Base-by-base conservation (phyloP, 2,113 vertebrate genomes). In the Lophura nycthemera region DNA sequence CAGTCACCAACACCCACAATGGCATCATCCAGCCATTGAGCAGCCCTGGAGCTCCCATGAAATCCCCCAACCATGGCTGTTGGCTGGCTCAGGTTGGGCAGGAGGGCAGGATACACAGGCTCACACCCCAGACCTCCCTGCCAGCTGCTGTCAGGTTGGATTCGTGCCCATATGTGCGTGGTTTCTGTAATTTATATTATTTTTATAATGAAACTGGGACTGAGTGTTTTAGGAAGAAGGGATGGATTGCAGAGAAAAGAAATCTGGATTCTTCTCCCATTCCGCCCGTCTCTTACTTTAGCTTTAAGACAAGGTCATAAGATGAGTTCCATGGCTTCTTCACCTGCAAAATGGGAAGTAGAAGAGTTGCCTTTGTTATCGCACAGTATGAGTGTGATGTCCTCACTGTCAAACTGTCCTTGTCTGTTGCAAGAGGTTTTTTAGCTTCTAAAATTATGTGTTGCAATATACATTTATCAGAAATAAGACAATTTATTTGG, bases 341-440 rank as follows among this genome's bases (percentile, higher is more conserved):
- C 29, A 30, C 69, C 59, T 73, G 48, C 47, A 80, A 92, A 84
- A 82, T 52, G 42, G 73, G 94, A 89, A 83, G 43, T 81, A 92
- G 54, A 84, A 12, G 15, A 50, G 19, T 59, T 90, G 14, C 24
- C 56, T 71, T 25, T 2, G 2, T 45, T 77, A 43, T n/a, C 70
- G 63, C 1, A 3, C 50, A 29, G 21, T 60, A 24, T 9, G 20
- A 17, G 52, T 1, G 1, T 64, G 47, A 75, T 81, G 9, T 27
- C 14, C 14, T 65, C 29, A 11, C 18, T 25, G 32, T 91, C 50
- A 25, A 86, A 76, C 17, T 67, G 7, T 52, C 84, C 3, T 86
- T 50, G 5, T 42, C 21, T 22, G 27, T 70, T 79, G 47, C 30
- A 82, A 72, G 36, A 60, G 11, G 4, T 5, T 86, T 82, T 66